Base-by-base conservation (phyloP, 2,797 vertebrate genomes). In the Notamacropus eugenii region DNA sequence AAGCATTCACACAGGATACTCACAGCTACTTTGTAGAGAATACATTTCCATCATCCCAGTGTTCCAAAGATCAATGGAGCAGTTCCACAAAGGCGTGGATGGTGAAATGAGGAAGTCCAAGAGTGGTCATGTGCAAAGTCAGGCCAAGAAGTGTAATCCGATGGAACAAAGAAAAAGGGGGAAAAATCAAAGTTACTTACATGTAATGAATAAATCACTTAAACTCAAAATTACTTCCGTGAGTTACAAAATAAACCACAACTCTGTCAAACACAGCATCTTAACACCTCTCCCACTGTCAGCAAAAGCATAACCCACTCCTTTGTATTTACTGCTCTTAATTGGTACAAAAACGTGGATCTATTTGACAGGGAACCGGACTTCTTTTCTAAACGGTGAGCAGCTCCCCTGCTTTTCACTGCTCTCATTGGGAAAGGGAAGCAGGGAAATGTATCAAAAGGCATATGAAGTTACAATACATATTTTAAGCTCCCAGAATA, bases 11-110 rank as follows among this genome's bases (percentile, higher is more conserved):
- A 57, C 11, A 54, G 27, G 52, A 97, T 99, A 99, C 99, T 99
- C 98, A 99, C 99, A 98, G 99, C 99, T 99, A 99, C 98, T 99
- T 99, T 99, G 99, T 98, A 97, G 98, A 98, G 97, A 98, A 99
- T 97, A 95, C 3, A 6, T 98, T 98, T 97, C 96, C 98, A 98
- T 97, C 98, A 99, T 98, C 98, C 95, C 98, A 98, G 93, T 0
- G 93, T 98, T 97, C 97, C 98, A 98, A 93, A 93, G 91, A 96
- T 59, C 62, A 93, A 58, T 0, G 95, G 93, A 97, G 98, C 0
- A 97, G n/a, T 97, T 97, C 96, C 98, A 98, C 91, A 97, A 95
- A n/a, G 92, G 96, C 96, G 97, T 74, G 97, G 95, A 97, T 74
- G 97, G 95, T 52, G 97, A 46, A 97, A 92, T 0, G 27, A 98